These are phyloP conservation scores for Anadara kagoshimensis DNA, from an alignment of 1,140 invertebrate genomes.

Conservation along the genomic window DNA sequence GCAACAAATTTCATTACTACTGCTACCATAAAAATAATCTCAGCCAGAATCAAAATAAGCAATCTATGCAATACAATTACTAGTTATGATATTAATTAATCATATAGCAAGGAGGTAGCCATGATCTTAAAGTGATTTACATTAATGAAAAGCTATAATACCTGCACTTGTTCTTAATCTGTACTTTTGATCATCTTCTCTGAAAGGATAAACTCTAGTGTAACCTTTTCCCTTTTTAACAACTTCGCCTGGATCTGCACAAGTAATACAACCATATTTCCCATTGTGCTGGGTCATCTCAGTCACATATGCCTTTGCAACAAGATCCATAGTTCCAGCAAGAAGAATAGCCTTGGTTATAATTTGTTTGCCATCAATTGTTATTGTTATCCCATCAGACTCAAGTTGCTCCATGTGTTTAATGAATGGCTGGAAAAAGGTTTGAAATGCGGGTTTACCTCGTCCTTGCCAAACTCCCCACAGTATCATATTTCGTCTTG, in stretches of 20 bases:
- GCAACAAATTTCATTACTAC: slow-evolving; percentile 9
- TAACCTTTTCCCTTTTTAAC: background rate
- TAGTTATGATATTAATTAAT: slow-evolving; percentile 3
- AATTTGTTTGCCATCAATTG: background rate
- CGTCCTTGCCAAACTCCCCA: slow-evolving; percentile 34
- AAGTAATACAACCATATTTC: slow-evolving; percentile 15
- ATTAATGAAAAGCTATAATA: background rate
- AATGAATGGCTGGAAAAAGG: slow-evolving; percentile 21
- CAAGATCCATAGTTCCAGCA: slow-evolving; percentile 5
- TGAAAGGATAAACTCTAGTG: too few species aligned
- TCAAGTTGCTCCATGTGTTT: slow-evolving; percentile 4
- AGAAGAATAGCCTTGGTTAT: slow-evolving; percentile 1
- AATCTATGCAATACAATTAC: slow-evolving; percentile 19
- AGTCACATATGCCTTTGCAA: slow-evolving; percentile 13
- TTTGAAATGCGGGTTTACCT: slow-evolving; percentile 27
- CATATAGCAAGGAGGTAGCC: background rate
- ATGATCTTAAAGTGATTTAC: background rate
- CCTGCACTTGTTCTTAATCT: too few species aligned
- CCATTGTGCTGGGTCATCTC: slow-evolving; percentile 20
- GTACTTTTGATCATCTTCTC: too few species aligned
- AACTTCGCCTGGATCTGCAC: slow-evolving; percentile 11
- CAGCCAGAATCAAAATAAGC: slow-evolving; percentile 7
- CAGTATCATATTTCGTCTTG: slow-evolving; percentile 23
- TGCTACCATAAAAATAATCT: slow-evolving; percentile 11
- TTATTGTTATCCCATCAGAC: slow-evolving; percentile 9